phyloP scores from a whole-genome alignment of 2,888 invertebrate species.

The Junonia oenone region DNA sequence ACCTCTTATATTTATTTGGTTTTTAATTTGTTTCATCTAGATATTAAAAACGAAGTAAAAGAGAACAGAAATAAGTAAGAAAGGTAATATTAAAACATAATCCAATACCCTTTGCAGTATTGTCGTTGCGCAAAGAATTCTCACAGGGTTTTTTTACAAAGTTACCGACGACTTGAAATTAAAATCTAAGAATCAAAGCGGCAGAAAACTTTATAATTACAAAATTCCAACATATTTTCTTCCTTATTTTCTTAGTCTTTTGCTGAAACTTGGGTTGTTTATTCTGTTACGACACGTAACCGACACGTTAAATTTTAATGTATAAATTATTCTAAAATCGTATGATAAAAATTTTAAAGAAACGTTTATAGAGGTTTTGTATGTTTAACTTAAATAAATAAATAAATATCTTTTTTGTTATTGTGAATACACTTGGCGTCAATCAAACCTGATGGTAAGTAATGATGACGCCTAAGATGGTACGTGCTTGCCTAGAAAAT shows the following conservation, averaged over 20 bases:
- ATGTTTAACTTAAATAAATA: too few relatives aligned
- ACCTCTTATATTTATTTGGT: too few relatives aligned
- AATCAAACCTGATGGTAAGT: too few relatives aligned
- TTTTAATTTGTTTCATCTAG: too few relatives aligned
- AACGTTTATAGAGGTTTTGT: too few relatives aligned
- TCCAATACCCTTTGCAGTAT: not conserved
- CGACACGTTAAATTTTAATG: not conserved
- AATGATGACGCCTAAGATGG: too few relatives aligned
- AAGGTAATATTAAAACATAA: not conserved
- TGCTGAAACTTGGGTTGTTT: not conserved
- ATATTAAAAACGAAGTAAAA: too few relatives aligned
- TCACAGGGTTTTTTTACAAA: slow-evolving; percentile 5
- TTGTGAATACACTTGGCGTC: too few relatives aligned
- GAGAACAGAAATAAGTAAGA: not conserved
- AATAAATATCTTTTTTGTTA: too few relatives aligned
- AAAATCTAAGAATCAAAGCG: slow-evolving; percentile 16
- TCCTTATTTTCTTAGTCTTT: not conserved
- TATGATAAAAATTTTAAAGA: too few relatives aligned
- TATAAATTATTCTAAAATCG: too few relatives aligned
- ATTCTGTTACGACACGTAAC: not conserved
- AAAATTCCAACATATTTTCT: slow-evolving; percentile 23
- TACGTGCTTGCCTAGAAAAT: too few relatives aligned
- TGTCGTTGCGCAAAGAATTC: not conserved
- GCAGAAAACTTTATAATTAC: slow-evolving; percentile 27
- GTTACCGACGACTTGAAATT: slow-evolving; percentile 12